Evolutionary conservation across 2,797 vertebrate species (phyloP).

Genomic region (Urophycis tenuis): DNA sequence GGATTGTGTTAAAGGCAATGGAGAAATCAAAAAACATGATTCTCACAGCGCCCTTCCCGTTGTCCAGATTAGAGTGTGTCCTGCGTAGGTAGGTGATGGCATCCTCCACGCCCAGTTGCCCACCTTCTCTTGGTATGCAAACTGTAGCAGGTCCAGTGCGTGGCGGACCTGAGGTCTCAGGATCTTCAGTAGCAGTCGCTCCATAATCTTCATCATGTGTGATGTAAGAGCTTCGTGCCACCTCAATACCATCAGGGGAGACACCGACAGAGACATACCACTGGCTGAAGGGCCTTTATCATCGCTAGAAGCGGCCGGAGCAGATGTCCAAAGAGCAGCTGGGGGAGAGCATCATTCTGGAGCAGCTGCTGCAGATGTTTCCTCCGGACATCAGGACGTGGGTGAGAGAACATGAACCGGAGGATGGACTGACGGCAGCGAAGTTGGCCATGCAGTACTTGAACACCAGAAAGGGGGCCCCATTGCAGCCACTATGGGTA

Average conservation of each 20-base stretch:
- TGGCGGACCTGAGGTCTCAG: no score
- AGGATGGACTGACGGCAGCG: background rate
- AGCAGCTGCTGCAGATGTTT: background rate
- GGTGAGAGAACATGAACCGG: constrained; percentile 15
- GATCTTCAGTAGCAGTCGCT: no score
- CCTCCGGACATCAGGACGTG: background rate
- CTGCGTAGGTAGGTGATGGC: no score
- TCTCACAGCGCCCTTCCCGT: no score
- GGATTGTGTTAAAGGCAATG: no score
- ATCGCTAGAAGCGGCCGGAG: background rate
- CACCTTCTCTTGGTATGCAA: no score
- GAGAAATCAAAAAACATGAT: no score
- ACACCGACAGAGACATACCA: background rate
- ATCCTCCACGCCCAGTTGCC: no score
- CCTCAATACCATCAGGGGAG: background rate
- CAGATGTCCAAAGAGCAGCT: background rate
- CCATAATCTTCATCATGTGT: no score
- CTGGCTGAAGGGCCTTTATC: background rate
- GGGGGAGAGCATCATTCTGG: background rate
- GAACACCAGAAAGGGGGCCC: background rate
- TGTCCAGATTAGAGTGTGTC: no score
- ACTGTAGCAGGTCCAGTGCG: no score
- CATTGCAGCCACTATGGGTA: no score
- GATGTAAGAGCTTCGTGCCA: background rate
- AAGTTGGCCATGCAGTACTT: constrained; percentile 11